Base-by-base conservation (phyloP, 1,140 invertebrate species). In the Adelges cooleyi region DNA sequence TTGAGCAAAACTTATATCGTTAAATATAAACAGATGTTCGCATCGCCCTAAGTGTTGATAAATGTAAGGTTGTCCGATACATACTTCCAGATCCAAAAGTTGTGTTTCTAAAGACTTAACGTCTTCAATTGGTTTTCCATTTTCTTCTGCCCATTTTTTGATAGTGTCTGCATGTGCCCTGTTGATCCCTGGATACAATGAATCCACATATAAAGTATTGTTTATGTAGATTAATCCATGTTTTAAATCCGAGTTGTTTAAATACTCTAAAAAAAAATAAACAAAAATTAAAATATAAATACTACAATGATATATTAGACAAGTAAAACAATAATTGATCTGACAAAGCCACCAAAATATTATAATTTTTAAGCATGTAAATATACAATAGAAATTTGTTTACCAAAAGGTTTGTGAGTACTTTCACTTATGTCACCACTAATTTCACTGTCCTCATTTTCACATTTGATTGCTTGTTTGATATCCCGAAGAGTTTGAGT, bases 11-110 rank as follows among this genome's bases (percentile, higher is more conserved):
- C 2, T 23, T 17, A 54, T 54, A 22, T 40, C 52, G 40, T 54
- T 54, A 54, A 54, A 54, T n/a, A 54, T 54, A 54, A 54, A 54
- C 11, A 54, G 15, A 54, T 54, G 52, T 38, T 54, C 52, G 25
- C 33, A 54, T 1, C 33, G 52, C 2, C 33, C 52, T 15, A 54
- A 54, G 17, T 54, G 52, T 54, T 40, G 52, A 22, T 54, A 54
- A 38, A 54, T n/a, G 25, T 54, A 54, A 3, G 33, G 52, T 40
- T 54, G 11, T 9, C 52, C 52, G 22, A 54, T 54, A 22, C 52
- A 15, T 15, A 54, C 18, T 13, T 54, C 33, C 33, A 54, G 23
- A 4, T 54, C 52, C 6, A 54, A 38, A 22, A 54, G 33, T 40
- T 54, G 4, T 22, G 33, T 54, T 22, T 54, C 20, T 3, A 54